Evolutionary conservation across 2,797 vertebrate species (phyloP), one percentile per base, ranked within the genome.

Genomic region (Onychomys leucogaster): DNA sequence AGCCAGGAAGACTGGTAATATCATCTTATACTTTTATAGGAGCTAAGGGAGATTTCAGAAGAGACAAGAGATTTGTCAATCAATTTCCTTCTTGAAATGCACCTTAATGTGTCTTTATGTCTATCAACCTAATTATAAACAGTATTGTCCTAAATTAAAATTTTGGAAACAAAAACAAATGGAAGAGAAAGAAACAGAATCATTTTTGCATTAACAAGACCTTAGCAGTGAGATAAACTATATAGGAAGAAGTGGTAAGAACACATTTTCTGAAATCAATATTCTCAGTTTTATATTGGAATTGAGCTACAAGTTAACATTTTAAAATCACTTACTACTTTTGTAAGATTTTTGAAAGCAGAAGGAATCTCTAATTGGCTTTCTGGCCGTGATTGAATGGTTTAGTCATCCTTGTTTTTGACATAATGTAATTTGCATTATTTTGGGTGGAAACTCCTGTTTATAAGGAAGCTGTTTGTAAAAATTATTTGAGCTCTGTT

Each of bases 301-400:
- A 76, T 86, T 32, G 61, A 96, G 63, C 16, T 52, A 37, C 2
- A 21, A n/a, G 7, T 94, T 91, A 71, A 80, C 8, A 16, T 34
- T 91, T 97, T 91, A 65, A 77, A 90, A 75, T 83, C 46, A 23
- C 16, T 71, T 65, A 59, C 52, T 91, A 61, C 49, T 73, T 97
- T 96, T 59, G 82, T 75, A 93, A 84, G 76, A 77, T 83, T 96
- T 96, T 91, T 84, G 49, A 55, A 94, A 91, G 10, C 63, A 73
- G 88, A 95, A 96, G 41, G 41, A 52, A 52, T 92, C 85, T 73
- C 25, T 71, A 34, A 73, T 25, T 84, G 75, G 14, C 17, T 71
- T 97, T 84, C 78, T 91, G 83, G 41, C 21, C 14, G 27, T 21
- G 10, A 81, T 81, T 41, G 94, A 91, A 91, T 89, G 76, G 41